phyloP scores from a whole-genome alignment of 2,797 vertebrate genomes.

The Sebastes steindachneri region DNA sequence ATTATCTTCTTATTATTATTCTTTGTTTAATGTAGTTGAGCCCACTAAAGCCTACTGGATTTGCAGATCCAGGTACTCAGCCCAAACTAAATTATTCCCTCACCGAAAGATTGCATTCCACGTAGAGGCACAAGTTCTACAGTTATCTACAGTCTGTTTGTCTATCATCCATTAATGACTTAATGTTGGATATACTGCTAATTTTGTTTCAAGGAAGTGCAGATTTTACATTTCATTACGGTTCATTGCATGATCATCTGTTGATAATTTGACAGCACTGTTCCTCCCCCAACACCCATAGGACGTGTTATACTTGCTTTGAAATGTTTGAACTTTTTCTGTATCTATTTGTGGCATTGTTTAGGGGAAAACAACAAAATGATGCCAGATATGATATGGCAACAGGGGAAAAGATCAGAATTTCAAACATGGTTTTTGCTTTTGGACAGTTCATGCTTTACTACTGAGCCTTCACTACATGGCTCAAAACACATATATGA shows the following conservation, averaged over 20 bases:
- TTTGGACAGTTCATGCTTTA: no score
- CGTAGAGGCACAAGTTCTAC: background rate
- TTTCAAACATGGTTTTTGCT: no score
- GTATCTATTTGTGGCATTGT: background rate
- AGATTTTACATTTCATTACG: background rate
- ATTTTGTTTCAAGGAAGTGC: background rate
- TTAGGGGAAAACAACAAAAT: background rate
- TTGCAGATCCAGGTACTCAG: background rate
- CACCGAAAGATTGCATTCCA: background rate
- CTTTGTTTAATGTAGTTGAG: background rate
- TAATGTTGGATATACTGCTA: background rate
- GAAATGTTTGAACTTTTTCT: background rate
- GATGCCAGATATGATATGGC: background rate
- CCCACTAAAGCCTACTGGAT: background rate
- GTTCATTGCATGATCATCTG: no score
- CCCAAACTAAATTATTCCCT: background rate
- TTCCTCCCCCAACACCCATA: background rate
- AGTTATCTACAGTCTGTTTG: background rate
- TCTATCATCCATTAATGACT: background rate
- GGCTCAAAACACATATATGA: no score
- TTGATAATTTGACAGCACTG: background rate
- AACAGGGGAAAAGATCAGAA: background rate
- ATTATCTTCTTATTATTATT: background rate
- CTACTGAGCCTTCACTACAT: no score
- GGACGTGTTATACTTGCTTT: no score